Percentiles rank a stretch among this genome's conserved stretches.
Conservation (phyloP, 2,113 vertebrate species). For the Arvicanthis niloticus region DNA sequence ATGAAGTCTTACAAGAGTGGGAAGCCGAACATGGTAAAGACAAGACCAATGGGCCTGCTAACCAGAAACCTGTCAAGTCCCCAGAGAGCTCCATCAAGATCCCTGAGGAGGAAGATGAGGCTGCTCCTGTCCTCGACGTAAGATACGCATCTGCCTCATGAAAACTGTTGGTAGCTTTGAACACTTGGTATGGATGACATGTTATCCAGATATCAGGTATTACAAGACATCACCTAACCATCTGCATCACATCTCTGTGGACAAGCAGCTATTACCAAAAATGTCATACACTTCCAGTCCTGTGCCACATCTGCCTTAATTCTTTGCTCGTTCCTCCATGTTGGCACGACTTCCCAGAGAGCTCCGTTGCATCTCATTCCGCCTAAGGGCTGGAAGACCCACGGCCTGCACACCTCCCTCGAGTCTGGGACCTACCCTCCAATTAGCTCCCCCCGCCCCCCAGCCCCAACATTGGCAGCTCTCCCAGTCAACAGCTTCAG, state of each 20-base stretch:
- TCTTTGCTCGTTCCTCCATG: slow-evolving; percentile 84
- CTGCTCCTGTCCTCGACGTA: slow-evolving; percentile 90
- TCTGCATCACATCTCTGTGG: slow-evolving; percentile 89
- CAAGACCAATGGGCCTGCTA: slow-evolving; percentile 88
- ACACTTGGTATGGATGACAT: slow-evolving; percentile 87
- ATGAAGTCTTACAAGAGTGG: slow-evolving; percentile 98
- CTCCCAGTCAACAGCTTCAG: slow-evolving; percentile 76
- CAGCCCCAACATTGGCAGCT: slow-evolving; percentile 77
- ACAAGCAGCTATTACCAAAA: slow-evolving; percentile 93
- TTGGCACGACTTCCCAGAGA: slow-evolving; percentile 82
- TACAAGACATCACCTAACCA: slow-evolving; percentile 88
- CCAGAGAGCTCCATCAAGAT: slow-evolving; percentile 89
- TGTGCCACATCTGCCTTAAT: slow-evolving; percentile 91
- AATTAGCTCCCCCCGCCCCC: slow-evolving; percentile 66
- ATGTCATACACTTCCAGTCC: slow-evolving; percentile 88
- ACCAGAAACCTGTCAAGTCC: slow-evolving; percentile 91
- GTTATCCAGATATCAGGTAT: slow-evolving; percentile 89
- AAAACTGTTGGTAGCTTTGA: slow-evolving; percentile 85
- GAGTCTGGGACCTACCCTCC: slow-evolving; percentile 72
- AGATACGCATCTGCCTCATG: slow-evolving; percentile 90
- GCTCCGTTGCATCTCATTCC: slow-evolving; percentile 76
- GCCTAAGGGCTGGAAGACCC: slow-evolving; percentile 73
- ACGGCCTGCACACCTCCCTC: slow-evolving; percentile 72
- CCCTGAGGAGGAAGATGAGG: slow-evolving; percentile 91
- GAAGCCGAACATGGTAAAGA: slow-evolving; percentile 96